These are phyloP conservation scores for Oscheius sp. DNA, from an alignment of 2,888 invertebrate species.

Conservation along the genomic window DNA sequence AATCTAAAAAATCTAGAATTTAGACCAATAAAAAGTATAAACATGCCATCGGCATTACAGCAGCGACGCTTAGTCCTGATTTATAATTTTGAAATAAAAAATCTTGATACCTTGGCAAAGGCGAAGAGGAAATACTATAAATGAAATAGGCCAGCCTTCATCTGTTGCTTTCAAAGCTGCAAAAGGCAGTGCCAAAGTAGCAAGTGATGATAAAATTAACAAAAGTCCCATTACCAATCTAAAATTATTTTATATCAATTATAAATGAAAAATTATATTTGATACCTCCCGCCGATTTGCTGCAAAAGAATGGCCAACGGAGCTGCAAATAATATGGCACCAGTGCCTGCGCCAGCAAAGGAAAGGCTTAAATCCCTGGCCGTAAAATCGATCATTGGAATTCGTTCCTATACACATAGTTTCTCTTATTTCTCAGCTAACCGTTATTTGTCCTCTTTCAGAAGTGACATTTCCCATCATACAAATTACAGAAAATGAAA, in stretches of 20 bases:
- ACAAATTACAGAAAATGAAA: conserved; percentile 56
- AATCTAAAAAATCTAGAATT: no score
- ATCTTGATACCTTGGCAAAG: conserved; percentile 7
- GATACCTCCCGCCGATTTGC: conserved; percentile 30
- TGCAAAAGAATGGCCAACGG: conserved; percentile 32
- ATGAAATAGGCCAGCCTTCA: conserved; percentile 20
- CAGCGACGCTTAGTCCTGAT: conserved; percentile 34
- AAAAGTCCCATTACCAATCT: conserved; percentile 39
- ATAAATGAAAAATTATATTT: neutral
- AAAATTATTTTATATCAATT: neutral
- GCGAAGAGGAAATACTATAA: conserved; percentile 15
- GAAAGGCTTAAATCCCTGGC: conserved; percentile 25
- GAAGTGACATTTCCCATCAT: conserved; percentile 51
- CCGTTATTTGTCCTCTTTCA: neutral
- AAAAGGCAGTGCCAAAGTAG: conserved; percentile 35
- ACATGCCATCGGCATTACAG: conserved; percentile 53
- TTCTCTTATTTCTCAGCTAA: no score
- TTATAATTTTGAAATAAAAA: neutral
- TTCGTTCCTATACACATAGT: no score
- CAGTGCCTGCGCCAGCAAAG: conserved; percentile 37
- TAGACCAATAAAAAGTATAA: no score
- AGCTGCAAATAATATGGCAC: conserved; percentile 26
- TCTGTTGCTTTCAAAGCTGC: conserved; percentile 13
- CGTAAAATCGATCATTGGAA: conserved; percentile 28
- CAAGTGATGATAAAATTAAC: conserved; percentile 38